Conservation (phyloP, 2,888 invertebrate genomes). For the Octodonta nipae region DNA sequence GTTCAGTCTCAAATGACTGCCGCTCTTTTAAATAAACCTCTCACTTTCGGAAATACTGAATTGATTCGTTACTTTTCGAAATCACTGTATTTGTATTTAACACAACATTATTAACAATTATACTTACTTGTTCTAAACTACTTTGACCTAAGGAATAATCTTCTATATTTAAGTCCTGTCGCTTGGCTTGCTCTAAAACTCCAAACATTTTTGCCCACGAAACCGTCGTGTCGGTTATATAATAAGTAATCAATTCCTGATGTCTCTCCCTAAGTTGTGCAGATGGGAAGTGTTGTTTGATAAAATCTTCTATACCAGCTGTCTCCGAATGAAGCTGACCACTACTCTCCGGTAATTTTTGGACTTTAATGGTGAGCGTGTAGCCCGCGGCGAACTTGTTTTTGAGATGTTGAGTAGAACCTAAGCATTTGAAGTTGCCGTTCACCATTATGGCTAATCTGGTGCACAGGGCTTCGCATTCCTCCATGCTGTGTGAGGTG, state of each 20-base stretch:
- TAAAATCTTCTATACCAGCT: conserved; percentile 22
- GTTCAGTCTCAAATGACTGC: too few relatives aligned
- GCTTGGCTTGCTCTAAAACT: conserved; percentile 48
- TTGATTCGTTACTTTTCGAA: too few relatives aligned
- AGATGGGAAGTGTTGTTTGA: conserved; percentile 25
- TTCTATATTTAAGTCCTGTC: conserved; percentile 41
- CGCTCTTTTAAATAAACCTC: too few relatives aligned
- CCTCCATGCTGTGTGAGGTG: conserved; percentile 80
- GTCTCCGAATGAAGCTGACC: conserved; percentile 11
- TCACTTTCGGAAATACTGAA: too few relatives aligned
- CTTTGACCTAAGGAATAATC: conserved; percentile 76
- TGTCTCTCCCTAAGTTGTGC: conserved; percentile 49
- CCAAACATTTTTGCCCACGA: conserved; percentile 67
- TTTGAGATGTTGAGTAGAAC: conserved; percentile 69
- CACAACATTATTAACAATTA: too few relatives aligned
- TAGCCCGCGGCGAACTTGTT: conserved; percentile 58
- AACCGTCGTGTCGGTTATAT: conserved; percentile 45
- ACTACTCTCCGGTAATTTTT: conserved; percentile 16
- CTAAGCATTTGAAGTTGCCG: conserved; percentile 65
- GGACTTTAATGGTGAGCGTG: conserved; percentile 34
- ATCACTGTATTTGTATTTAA: too few relatives aligned
- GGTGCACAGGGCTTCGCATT: conserved; percentile 73
- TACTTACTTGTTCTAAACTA: conserved; percentile 55
- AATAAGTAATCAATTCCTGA: conserved; percentile 59
- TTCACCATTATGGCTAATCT: conserved; percentile 77